These are phyloP conservation scores for Hesperia comma DNA, from an alignment of 2,888 invertebrate species.

Conservation along the genomic window DNA sequence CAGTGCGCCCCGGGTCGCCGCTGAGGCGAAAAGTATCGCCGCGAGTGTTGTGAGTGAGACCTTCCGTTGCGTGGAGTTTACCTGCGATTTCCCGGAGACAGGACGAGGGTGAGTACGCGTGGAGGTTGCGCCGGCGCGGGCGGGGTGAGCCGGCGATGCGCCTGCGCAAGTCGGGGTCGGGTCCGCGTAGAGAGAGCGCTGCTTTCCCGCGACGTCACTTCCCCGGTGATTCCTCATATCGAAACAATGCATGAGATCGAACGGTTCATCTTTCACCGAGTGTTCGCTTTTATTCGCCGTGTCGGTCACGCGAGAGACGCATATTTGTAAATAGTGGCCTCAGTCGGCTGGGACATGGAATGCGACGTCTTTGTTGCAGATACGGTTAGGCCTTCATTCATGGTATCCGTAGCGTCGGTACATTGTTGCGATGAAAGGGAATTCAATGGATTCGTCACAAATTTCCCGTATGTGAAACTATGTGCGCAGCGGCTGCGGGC, in stretches of 20 bases:
- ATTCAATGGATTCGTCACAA: slow-evolving; percentile 14
- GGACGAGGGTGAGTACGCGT: slow-evolving; percentile 26
- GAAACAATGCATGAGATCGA: slow-evolving; percentile 34
- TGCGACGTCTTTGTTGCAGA: background rate
- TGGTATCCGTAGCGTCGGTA: background rate
- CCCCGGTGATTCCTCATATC: slow-evolving; percentile 40
- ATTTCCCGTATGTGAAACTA: slow-evolving; percentile 22
- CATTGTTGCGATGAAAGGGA: slow-evolving; percentile 15
- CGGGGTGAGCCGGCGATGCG: slow-evolving; percentile 44
- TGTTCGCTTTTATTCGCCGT: slow-evolving; percentile 2
- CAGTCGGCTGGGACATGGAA: background rate
- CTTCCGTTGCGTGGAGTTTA: slow-evolving; percentile 17
- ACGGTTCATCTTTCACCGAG: slow-evolving; percentile 30
- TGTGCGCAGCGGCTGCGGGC: slow-evolving; percentile 38
- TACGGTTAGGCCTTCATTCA: background rate
- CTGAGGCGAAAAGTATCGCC: slow-evolving; percentile 63
- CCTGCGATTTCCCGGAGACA: slow-evolving; percentile 15
- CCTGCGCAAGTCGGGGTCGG: slow-evolving; percentile 53
- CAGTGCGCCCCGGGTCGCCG: slow-evolving; percentile 71
- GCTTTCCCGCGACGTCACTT: slow-evolving; percentile 56
- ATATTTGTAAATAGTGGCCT: slow-evolving; percentile 6
- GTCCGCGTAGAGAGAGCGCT: slow-evolving; percentile 53
- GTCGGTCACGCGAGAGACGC: background rate
- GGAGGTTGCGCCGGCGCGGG: background rate
- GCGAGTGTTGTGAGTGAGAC: slow-evolving; percentile 59